Evolutionary conservation across 2,888 invertebrate genomes (phyloP).

Genomic region (Melinaea menophilus): DNA sequence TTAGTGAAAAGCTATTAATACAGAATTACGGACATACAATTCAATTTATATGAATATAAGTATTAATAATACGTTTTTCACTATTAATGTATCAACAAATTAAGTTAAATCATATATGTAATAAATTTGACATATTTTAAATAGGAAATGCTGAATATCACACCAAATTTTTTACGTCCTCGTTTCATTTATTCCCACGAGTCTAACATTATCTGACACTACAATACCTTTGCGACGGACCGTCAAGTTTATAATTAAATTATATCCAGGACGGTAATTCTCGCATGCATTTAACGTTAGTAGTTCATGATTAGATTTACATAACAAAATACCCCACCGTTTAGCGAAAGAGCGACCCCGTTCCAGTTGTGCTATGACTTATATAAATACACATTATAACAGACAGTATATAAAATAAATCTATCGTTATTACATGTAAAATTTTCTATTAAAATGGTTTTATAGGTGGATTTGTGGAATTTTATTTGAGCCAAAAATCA

Average conservation of each 20-base stretch:
- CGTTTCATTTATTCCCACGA: constrained; percentile 25
- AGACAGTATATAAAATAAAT: no score
- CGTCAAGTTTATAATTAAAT: constrained; percentile 68
- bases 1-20: no score
- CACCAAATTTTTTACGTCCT: background rate
- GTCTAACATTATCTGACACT: constrained; percentile 29
- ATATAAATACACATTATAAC: constrained; percentile 5
- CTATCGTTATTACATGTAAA: background rate
- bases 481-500: constrained; percentile 20
- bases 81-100: no score
- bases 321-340: constrained; percentile 54
- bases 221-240: constrained; percentile 44
- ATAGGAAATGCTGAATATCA: no score
- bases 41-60: no score
- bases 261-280: constrained; percentile 66
- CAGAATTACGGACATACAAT: no score
- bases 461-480: constrained; percentile 11
- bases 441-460: constrained; percentile 1
- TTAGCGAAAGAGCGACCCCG: constrained; percentile 49
- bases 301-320: constrained; percentile 56
- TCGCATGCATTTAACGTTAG: constrained; percentile 66
- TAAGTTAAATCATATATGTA: no score
- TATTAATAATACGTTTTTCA: no score
- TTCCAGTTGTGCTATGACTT: constrained; percentile 43
- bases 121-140: no score